Base-by-base conservation (phyloP, 2,113 vertebrate genomes). In the Anas platyrhynchos region DNA sequence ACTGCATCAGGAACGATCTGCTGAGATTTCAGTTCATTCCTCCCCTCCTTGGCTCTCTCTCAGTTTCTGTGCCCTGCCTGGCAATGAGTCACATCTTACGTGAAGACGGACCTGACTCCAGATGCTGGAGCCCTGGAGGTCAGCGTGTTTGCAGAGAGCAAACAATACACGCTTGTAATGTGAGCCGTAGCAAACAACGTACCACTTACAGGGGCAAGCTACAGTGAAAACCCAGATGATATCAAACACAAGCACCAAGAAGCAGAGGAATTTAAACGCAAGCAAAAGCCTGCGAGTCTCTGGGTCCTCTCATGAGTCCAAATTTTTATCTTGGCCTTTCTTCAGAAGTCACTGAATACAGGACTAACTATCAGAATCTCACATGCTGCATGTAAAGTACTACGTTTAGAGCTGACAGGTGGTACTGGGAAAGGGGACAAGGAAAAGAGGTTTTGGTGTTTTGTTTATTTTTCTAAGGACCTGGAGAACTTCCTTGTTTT, bases 331-430 rank as follows among this genome's bases (percentile, higher is more conserved):
- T 79, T 79, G 72, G 11, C 2, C 46, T 54, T 36, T 88, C 58
- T 84, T 96, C n/a, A 58, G 46, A 17, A 82, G n/a, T 6, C 54
- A 16, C 77, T 62, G 58, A 95, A 94, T 69, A 69, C 94, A 95
- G 65, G 38, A 58, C 31, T 43, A 74, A 41, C 34, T 31, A 17
- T 9, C 74, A 29, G 43, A 58, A 66, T 41, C 63, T 54, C 67
- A 97, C 93, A 32, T 55, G 61, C 27, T 75, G 59, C 52, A n/a
- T 41, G 38, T 14, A 50, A 87, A 73, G 55, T 48, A 76, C 14
- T 87, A 59, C 34, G 59, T 43, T 94, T 58, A 32, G 48, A 84
- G 20, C 4, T 38, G 68, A 54, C 94, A 68, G 10, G 9, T 36
- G 71, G 56, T 18, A 55, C 16, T 16, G 34, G 22, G 14, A 22